Base-by-base conservation (phyloP, 2,888 invertebrate genomes). In the Tenthredo scrophulariae region DNA sequence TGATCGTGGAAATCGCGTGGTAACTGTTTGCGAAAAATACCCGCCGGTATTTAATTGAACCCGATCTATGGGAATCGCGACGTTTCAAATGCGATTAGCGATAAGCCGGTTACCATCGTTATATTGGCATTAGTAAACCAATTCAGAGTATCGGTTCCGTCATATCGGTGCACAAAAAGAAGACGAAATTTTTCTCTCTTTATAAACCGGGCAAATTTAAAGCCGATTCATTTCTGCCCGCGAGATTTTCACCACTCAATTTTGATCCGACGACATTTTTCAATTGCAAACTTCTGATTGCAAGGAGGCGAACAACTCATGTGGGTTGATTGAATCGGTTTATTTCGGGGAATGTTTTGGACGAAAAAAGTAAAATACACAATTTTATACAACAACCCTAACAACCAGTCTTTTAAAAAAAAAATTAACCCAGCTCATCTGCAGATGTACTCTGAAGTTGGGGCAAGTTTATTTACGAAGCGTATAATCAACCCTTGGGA, bases 51-150 rank as follows among this genome's bases (percentile, higher is more conserved):
- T 6, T 58, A 58, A 58, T 58, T 58, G 22, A 58, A 58, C n/a
- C n/a, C 58, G 58, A 18, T 65, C 29, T 65, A 13, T 9, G 29
- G 22, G 7, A 26, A 65, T 65, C 65, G 43, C 26, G 4, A 75
- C 50, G 75, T 13, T 43, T 75, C 13, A 13, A 75, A 10, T 46
- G 50, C 26, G 22, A 46, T 75, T 50, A 75, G 37, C 75, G 26
- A 75, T 75, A 46, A 75, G n/a, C 75, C 26, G 75, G 50, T 75
- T 75, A 75, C 9, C 43, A 18, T 75, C 75, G 75, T 75, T 75
- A 75, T 75, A 75, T 50, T 7, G 46, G 75, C 3, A 75, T 75
- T 75, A 37, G 26, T 26, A 26, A n/a, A 58, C 22, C 22, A 22
- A 58, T 58, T 22, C 4, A 7, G 7, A 2, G 22, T 18, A 58